Conservation (phyloP, 2,888 invertebrate species). For the Cataglyphis cursor region DNA sequence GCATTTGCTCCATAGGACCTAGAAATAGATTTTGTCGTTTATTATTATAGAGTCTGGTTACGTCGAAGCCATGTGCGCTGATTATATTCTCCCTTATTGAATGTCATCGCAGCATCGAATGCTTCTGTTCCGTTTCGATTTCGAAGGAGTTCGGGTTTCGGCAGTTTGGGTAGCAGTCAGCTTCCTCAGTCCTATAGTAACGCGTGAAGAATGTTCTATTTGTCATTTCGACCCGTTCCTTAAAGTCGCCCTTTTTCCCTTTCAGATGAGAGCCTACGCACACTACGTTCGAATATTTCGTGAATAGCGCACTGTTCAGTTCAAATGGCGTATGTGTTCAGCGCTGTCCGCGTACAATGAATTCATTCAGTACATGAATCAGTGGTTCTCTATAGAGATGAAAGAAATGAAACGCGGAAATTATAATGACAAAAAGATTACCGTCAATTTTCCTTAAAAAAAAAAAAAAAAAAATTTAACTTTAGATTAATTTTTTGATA, state of each 20-base stretch:
- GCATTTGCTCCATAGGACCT: background rate
- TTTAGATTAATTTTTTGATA: background rate
- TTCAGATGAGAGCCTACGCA: slow-evolving; percentile 55
- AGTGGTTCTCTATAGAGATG: slow-evolving; percentile 69
- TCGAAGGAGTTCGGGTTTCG: background rate
- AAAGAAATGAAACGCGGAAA: background rate
- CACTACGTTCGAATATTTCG: slow-evolving; percentile 63
- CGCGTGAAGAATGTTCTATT: slow-evolving; percentile 43
- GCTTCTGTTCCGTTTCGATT: too few species aligned
- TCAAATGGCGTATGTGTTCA: slow-evolving; percentile 76
- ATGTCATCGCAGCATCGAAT: slow-evolving; percentile 6
- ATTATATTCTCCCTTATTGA: slow-evolving; percentile 42
- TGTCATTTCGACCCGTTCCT: slow-evolving; percentile 61
- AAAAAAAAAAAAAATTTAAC: too few species aligned
- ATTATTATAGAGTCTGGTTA: slow-evolving; percentile 72
- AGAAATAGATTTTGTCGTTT: slow-evolving; percentile 63
- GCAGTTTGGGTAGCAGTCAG: background rate
- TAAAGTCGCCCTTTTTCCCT: slow-evolving; percentile 65
- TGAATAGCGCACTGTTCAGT: slow-evolving; percentile 83
- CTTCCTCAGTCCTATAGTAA: background rate
- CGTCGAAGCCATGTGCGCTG: slow-evolving; percentile 65
- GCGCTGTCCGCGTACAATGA: slow-evolving; percentile 80
- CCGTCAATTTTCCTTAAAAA: background rate
- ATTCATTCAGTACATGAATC: slow-evolving; percentile 79
- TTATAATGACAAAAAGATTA: background rate